Conservation (phyloP, 2,888 invertebrate species). For the Rugalucina vietnamica region DNA sequence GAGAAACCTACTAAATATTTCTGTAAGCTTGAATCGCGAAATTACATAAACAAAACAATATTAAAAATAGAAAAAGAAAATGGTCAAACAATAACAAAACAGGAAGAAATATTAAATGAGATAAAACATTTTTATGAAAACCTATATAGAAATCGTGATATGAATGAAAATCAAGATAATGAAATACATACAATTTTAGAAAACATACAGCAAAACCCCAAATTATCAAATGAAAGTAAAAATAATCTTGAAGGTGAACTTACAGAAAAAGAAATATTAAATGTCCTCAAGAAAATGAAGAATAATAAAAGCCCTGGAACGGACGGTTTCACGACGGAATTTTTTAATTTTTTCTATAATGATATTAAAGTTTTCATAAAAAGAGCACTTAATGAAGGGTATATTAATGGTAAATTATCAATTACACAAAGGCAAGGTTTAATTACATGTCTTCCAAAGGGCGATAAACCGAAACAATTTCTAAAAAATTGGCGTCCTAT, state of each 20-base stretch:
- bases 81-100: neutral
- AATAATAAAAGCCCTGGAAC: neutral
- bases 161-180: neutral
- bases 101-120: slow-evolving; percentile 4
- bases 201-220: neutral
- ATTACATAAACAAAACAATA: neutral
- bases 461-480: neutral
- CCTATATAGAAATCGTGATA: neutral
- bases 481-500: slow-evolving; percentile 27
- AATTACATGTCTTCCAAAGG: neutral
- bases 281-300: neutral
- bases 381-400: neutral
- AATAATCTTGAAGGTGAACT: neutral
- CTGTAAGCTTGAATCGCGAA: neutral
- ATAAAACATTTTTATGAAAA: neutral
- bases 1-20: slow-evolving; percentile 12
- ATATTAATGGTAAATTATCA: neutral
- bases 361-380: neutral
- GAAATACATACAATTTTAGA: neutral
- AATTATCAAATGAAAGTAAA: neutral
- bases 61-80: neutral
- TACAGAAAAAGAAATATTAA: neutral
- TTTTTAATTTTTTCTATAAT: neutral
- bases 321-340: neutral
- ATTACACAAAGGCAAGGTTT: neutral